Conservation (phyloP, 2,797 vertebrate genomes). For the Rhyacichthys aspro region DNA sequence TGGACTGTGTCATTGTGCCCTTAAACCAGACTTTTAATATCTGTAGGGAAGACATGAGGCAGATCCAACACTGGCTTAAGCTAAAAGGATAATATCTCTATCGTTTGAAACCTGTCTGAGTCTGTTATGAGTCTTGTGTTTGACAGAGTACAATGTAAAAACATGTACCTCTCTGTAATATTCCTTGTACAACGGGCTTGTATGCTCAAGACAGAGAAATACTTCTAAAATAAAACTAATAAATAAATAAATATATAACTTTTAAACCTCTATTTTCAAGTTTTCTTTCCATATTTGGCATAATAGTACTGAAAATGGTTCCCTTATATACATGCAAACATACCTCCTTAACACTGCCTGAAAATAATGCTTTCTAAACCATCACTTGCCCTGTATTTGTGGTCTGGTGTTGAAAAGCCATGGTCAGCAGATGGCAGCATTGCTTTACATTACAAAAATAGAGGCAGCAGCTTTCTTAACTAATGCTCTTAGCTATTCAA, state of each 20-base stretch:
- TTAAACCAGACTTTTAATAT: slow-evolving; percentile 38
- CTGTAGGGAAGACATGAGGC: slow-evolving; percentile 12
- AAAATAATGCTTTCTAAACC: too few species aligned
- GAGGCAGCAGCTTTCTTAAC: too few species aligned
- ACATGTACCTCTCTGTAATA: slow-evolving; percentile 70
- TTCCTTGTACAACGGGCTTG: slow-evolving; percentile 67
- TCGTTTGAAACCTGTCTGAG: slow-evolving; percentile 34
- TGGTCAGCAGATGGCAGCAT: slow-evolving; percentile 63
- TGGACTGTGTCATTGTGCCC: slow-evolving; percentile 46
- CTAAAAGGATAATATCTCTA: slow-evolving; percentile 21
- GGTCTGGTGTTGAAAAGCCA: slow-evolving; percentile 2
- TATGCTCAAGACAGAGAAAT: slow-evolving; percentile 72
- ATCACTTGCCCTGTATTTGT: too few species aligned
- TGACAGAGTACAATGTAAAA: slow-evolving; percentile 61
- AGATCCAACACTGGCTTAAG: slow-evolving; percentile 27
- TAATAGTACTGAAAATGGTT: too few species aligned
- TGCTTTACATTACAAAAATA: slow-evolving; percentile 10
- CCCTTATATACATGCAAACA: too few species aligned
- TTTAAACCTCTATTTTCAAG: slow-evolving; percentile 23
- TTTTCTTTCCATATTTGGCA: too few species aligned
- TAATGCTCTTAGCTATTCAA: too few species aligned
- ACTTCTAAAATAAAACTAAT: slow-evolving; percentile 60
- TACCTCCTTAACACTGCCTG: too few species aligned
- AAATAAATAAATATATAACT: slow-evolving; percentile 64
- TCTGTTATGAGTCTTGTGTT: slow-evolving; percentile 35